Evolutionary conservation across 2,888 invertebrate species (phyloP).

Genomic region (Thecophora atra): DNA sequence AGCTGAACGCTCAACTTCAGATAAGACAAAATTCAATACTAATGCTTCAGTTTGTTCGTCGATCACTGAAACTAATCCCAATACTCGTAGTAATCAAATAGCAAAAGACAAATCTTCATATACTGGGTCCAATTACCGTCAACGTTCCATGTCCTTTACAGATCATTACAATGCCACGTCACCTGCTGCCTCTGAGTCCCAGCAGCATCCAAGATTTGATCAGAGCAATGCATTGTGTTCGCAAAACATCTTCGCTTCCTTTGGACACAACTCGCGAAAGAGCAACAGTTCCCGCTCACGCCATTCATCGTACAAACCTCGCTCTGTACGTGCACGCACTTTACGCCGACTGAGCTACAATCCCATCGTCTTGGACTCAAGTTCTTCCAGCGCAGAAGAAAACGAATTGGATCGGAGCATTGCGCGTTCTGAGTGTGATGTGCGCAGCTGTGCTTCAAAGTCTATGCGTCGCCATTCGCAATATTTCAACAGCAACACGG

Average conservation of each 20-base stretch:
- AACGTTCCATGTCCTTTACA: constrained; percentile 68
- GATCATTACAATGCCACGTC: constrained; percentile 65
- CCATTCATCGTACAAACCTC: constrained; percentile 60
- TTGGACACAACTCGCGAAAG: constrained; percentile 3
- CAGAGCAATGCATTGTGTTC: neutral
- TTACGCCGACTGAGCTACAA: constrained; percentile 69
- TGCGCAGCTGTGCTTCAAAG: constrained; percentile 61
- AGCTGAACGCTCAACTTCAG: constrained; percentile 37
- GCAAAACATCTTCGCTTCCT: constrained; percentile 42
- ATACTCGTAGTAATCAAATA: constrained; percentile 35
- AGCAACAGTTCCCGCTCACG: constrained; percentile 23
- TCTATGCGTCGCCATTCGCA: constrained; percentile 58
- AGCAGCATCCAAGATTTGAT: constrained; percentile 45
- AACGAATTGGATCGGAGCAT: constrained; percentile 65
- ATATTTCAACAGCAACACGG: constrained; percentile 61
- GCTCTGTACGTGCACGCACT: constrained; percentile 69
- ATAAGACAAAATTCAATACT: constrained; percentile 40
- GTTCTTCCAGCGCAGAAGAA: constrained; percentile 69
- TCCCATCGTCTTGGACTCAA: constrained; percentile 69
- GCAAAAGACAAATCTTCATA: constrained; percentile 39
- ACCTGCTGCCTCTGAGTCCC: constrained; percentile 58
- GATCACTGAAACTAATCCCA: constrained; percentile 59
- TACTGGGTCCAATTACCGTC: constrained; percentile 55
- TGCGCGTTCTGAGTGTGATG: constrained; percentile 70
- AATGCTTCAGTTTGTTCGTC: constrained; percentile 52